Evolutionary conservation across 2,113 vertebrate genomes (phyloP), one percentile per base, ranked within the genome.

Genomic region (Lophochroa leadbeateri): DNA sequence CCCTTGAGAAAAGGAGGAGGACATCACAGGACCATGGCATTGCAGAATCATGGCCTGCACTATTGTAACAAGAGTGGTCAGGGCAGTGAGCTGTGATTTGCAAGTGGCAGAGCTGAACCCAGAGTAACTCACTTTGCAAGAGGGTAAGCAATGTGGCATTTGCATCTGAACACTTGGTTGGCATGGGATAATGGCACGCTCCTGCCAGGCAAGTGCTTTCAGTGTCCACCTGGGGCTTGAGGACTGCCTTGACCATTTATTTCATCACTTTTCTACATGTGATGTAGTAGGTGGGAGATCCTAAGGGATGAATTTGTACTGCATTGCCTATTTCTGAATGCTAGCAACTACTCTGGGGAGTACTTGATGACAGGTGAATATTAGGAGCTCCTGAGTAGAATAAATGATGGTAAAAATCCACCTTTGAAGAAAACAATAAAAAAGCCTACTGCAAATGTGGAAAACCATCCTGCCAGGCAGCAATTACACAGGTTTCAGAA

Each of bases 151-250:
- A 24, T 7, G 20, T 2, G 29, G 41, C 31, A 9, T 55, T 55
- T 24, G 35, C 2, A 0, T 49, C 39, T 49, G n/a, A 57, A 20
- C 12, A 21, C n/a, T 17, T 29, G 46, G 31, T 31, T 74, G 58
- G 17, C 0, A 0, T 11, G 28, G 52, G 37, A 31, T 17, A 7
- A 24, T 24, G 37, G 19, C 3, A 7, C 0, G 3, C 11, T 78
- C 10, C 67, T 52, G 82, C 47, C 64, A 63, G 75, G 28, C 9
- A 68, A 81, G 15, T 17, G 53, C 44, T 85, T 13, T n/a, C 31
- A 28, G 18, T 14, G 27, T 53, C 33, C 69, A 82, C 5, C 20
- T 1, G 1, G 39, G 47, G 31, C 47, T 64, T 4, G 1, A 72
- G 49, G 52, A 7, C 14, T 29, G 33, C 28, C 35, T 25, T 52